Percentiles rank a stretch among this genome's conserved stretches.
These are phyloP conservation scores for Drosophila serrata DNA, from an alignment of 1,140 invertebrate species.

Conservation along the genomic window DNA sequence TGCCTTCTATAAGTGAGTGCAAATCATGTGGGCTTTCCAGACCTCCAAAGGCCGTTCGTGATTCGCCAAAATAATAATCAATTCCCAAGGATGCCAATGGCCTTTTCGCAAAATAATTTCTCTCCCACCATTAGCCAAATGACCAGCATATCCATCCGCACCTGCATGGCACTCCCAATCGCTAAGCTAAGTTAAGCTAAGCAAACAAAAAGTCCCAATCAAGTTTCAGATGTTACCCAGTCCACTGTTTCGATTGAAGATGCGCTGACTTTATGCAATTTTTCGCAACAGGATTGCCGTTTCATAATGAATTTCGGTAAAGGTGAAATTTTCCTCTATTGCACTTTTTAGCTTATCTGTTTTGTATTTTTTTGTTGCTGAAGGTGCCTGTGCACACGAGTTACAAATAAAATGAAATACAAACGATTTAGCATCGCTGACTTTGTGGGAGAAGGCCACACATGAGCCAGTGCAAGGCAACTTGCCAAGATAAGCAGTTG, in stretches of 20 bases:
- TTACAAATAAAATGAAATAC: slow-evolving; percentile 42
- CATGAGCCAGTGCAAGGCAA: slow-evolving; percentile 59
- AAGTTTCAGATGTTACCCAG: slow-evolving; percentile 49
- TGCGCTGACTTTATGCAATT: slow-evolving; percentile 75
- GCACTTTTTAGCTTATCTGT: background rate
- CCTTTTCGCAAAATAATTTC: slow-evolving; percentile 20
- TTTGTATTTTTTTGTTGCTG: background rate
- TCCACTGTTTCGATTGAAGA: slow-evolving; percentile 60
- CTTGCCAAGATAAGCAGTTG: slow-evolving; percentile 23
- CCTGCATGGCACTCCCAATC: slow-evolving; percentile 64
- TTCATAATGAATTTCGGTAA: slow-evolving; percentile 72
- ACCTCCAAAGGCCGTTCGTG: slow-evolving; percentile 1
- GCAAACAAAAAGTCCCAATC: slow-evolving; percentile 53
- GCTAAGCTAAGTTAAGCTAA: slow-evolving; percentile 19
- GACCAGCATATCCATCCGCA: slow-evolving; percentile 54
- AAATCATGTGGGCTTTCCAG: background rate
- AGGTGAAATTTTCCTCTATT: slow-evolving; percentile 65
- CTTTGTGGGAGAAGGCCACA: slow-evolving; percentile 58
- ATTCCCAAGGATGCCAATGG: slow-evolving; percentile 37
- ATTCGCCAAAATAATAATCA: slow-evolving; percentile 3
- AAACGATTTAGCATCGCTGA: slow-evolving; percentile 46
- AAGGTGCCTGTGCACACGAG: slow-evolving; percentile 39
- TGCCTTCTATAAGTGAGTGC: too few relatives aligned
- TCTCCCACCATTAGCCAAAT: slow-evolving; percentile 60
- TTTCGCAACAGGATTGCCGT: slow-evolving; percentile 64